phyloP scores from a whole-genome alignment of 2,888 invertebrate genomes.

The Lumbricus terrestris region DNA sequence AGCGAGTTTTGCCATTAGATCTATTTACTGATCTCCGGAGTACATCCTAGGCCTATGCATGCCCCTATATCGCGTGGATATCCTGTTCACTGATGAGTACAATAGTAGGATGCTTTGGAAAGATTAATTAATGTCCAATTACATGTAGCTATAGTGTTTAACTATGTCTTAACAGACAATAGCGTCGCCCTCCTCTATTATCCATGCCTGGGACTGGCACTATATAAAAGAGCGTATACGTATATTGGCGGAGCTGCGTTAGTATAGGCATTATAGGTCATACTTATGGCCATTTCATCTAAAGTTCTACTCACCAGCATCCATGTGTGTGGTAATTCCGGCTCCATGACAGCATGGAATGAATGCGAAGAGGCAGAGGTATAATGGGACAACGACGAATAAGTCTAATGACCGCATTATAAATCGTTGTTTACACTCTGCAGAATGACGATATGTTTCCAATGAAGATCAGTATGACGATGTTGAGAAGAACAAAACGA shows the following conservation, averaged over 20 bases:
- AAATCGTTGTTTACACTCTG: too few relatives aligned
- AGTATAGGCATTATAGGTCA: too few relatives aligned
- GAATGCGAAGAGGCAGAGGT: neutral
- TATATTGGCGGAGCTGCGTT: too few relatives aligned
- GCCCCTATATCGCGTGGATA: neutral
- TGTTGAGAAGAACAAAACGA: neutral
- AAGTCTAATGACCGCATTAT: neutral
- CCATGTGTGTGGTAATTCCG: slow-evolving; percentile 7
- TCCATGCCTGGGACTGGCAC: too few relatives aligned
- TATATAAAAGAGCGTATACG: too few relatives aligned
- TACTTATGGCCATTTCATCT: neutral
- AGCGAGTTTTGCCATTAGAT: neutral
- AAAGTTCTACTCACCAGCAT: neutral
- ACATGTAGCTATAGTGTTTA: too few relatives aligned
- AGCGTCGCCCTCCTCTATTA: too few relatives aligned
- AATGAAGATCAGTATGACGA: neutral
- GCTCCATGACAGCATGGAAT: neutral
- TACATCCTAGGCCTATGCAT: too few relatives aligned
- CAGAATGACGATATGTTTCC: neutral
- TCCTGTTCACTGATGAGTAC: neutral
- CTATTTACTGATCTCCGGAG: too few relatives aligned
- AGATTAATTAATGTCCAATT: too few relatives aligned
- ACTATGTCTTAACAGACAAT: too few relatives aligned
- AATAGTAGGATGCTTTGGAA: neutral
- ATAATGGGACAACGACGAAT: neutral